Evolutionary conservation across 2,888 invertebrate species (phyloP).

Genomic region (Nymphalis urticae): DNA sequence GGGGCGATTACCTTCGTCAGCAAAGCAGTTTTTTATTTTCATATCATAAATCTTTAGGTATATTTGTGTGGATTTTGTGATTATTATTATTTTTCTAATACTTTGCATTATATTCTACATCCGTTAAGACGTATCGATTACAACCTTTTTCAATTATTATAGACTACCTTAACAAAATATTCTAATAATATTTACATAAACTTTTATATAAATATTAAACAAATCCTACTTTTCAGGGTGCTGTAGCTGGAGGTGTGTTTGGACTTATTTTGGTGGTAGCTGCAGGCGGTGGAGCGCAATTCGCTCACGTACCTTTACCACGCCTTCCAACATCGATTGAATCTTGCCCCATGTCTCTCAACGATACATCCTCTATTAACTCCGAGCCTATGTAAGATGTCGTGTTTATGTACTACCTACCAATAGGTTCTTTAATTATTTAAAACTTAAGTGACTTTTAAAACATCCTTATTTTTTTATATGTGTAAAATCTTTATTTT

Average conservation of each 20-base stretch:
- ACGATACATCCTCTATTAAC: constrained; percentile 51
- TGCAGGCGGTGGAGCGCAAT: constrained; percentile 86
- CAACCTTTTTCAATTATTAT: no score
- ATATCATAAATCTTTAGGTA: no score
- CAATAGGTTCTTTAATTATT: no score
- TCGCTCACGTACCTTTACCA: constrained; percentile 68
- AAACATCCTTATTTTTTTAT: not conserved
- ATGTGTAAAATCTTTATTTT: not conserved
- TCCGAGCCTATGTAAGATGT: constrained; percentile 54
- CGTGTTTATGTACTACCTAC: not conserved
- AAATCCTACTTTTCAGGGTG: constrained; percentile 76
- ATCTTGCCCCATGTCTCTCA: constrained; percentile 74
- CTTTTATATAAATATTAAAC: no score
- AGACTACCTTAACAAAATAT: no score
- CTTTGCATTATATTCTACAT: no score
- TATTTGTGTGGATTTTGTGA: no score
- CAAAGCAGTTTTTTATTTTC: no score
- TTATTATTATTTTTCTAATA: no score
- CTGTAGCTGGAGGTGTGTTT: constrained; percentile 83
- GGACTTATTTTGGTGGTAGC: constrained; percentile 82
- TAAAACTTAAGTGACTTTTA: not conserved
- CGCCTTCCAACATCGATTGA: constrained; percentile 76
- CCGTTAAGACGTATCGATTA: no score
- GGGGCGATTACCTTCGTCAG: no score
- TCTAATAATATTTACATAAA: no score